phyloP scores from a whole-genome alignment of 2,888 invertebrate species.

The Eristalis pertinax region DNA sequence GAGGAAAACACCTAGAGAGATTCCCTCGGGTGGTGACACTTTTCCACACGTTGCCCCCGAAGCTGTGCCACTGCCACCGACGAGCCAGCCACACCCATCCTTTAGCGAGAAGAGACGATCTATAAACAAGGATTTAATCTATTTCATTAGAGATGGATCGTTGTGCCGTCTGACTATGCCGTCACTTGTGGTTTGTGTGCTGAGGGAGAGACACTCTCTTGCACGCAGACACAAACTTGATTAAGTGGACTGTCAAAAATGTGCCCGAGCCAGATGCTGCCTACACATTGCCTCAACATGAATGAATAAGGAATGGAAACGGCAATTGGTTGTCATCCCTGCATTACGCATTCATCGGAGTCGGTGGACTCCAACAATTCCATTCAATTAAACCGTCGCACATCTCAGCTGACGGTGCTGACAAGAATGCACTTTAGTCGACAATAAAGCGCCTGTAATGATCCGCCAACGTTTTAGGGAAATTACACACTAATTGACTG shows the following conservation, averaged over 20 bases:
- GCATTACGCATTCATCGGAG: not conserved
- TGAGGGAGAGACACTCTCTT: not conserved
- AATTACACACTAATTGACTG: slow-evolving; percentile 19
- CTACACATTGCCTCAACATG: not conserved
- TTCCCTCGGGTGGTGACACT: not conserved
- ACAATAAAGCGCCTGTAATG: slow-evolving; percentile 14
- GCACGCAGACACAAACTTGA: not conserved
- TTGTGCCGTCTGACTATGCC: slow-evolving; percentile 9
- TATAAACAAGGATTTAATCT: slow-evolving; percentile 45
- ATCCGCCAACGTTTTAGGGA: slow-evolving; percentile 7
- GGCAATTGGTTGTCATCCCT: slow-evolving; percentile 10
- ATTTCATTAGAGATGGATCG: slow-evolving; percentile 25
- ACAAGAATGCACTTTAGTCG: slow-evolving; percentile 17
- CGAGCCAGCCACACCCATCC: too few relatives aligned
- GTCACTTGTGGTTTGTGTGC: slow-evolving; percentile 22
- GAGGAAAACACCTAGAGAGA: not conserved
- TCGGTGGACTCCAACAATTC: slow-evolving; percentile 6
- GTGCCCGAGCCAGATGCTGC: not conserved
- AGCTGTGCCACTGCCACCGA: too few relatives aligned
- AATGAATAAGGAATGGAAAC: slow-evolving; percentile 33
- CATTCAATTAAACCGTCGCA: not conserved
- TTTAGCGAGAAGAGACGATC: not conserved
- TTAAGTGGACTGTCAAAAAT: slow-evolving; percentile 3
- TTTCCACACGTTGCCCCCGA: too few relatives aligned
- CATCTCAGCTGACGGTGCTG: not conserved